Base-by-base conservation (phyloP, 2,888 invertebrate species). In the Chironomus tentans region DNA sequence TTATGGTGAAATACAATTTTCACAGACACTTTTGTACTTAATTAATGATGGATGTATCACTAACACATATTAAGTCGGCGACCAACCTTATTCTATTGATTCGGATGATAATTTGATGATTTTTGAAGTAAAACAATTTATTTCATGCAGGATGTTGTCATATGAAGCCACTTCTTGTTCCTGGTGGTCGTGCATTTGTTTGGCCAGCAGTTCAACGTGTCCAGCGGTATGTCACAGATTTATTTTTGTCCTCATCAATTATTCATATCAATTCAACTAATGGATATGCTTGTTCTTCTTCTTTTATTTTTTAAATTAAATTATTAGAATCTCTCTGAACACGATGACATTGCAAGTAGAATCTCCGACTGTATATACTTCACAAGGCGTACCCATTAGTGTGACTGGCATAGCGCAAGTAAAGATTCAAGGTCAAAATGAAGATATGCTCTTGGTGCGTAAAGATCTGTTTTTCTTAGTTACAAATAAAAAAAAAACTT, bases 351-450 rank as follows among this genome's bases (percentile, higher is more conserved):
- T 98, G 75, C 94, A 95, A 84, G 97, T 98, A 76, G 95, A 97
- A 83, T 95, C 95, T 80, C 95, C 95, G 7, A 95, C 94, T 75
- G 97, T 98, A 5, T 97, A 97, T 84, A 97, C 97, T 65, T 93
- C 94, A 81, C 95, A 97, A 85, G 97, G 97, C 76, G 97, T 98
- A 28, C 96, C 97, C 21, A 96, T 98, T 82, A 96, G 97, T 24
- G 97, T 98, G 48, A 97, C 97, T 47, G 97, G 97, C 78, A 97
- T 98, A 80, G 98, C 98, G 75, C 97, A 98, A 90, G 97, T 96
- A 84, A 90, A 90, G 83, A 89, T 91, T 78, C 90, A 91, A 82
- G 91, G 91, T 0, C 90, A 91, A 82, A 90, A 90, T 81, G 89
- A 89, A 81, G 91, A 91, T 82, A 91, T 91, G 91, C 82, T 91